These are phyloP conservation scores for Arctocebus calabarensis DNA, from an alignment of 2,797 vertebrate genomes.

Conservation along the genomic window DNA sequence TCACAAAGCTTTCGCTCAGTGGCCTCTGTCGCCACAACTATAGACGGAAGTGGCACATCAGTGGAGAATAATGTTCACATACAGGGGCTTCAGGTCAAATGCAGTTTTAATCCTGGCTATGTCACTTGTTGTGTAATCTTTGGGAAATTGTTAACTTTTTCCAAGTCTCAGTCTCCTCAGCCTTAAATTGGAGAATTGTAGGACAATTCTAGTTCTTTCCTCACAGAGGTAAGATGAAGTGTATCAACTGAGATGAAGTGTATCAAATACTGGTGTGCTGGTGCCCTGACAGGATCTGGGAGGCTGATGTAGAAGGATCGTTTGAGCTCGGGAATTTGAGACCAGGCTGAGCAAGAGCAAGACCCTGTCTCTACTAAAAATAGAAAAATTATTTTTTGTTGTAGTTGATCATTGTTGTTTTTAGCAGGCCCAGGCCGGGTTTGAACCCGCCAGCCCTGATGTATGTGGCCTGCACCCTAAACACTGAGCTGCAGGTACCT, in stretches of 20 bases:
- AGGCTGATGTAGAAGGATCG: too few relatives aligned
- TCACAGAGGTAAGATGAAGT: background rate
- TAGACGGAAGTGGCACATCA: background rate
- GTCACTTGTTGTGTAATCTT: background rate
- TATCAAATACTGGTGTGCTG: background rate
- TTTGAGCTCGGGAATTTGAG: too few relatives aligned
- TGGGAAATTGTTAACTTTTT: background rate
- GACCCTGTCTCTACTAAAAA: too few relatives aligned
- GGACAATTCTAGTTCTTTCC: background rate
- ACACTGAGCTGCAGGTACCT: too few relatives aligned
- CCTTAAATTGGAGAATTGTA: slow-evolving; percentile 8
- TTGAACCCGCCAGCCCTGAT: too few relatives aligned
- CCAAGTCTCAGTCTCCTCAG: background rate
- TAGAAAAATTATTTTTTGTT: too few relatives aligned
- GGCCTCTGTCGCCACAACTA: background rate
- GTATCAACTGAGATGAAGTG: background rate
- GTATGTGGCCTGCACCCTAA: too few relatives aligned
- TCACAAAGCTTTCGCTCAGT: background rate
- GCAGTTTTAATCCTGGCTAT: background rate
- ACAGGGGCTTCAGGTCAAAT: background rate
- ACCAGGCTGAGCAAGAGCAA: too few relatives aligned
- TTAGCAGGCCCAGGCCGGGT: too few relatives aligned
- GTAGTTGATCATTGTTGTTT: too few relatives aligned
- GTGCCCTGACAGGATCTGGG: too few relatives aligned
- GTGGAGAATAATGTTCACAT: background rate